phyloP scores from a whole-genome alignment of 1,140 invertebrate genomes.

The Zaprionus kolodkinae region DNA sequence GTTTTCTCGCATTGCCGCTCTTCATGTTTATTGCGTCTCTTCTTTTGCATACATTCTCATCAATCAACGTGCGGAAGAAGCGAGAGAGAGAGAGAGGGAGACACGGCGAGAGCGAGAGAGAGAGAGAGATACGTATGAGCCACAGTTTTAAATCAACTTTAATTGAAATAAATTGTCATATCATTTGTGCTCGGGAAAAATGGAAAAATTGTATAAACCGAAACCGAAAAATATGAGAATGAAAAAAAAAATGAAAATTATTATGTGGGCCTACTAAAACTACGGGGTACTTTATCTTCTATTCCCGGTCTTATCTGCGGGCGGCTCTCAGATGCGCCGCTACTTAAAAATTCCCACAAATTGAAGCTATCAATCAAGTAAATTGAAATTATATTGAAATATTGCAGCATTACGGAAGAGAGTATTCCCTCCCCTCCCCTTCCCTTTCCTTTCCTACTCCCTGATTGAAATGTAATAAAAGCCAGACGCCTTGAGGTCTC shows the following conservation, averaged over 20 bases:
- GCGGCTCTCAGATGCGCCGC: slow-evolving; percentile 21
- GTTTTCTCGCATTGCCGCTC: slow-evolving; percentile 15
- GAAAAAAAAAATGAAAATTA: slow-evolving; percentile 23
- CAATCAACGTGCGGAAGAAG: slow-evolving; percentile 34
- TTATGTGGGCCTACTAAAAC: slow-evolving; percentile 46
- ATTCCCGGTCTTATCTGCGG: slow-evolving; percentile 36
- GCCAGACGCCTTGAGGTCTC: slow-evolving; percentile 30
- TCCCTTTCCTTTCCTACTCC: background rate
- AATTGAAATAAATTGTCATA: slow-evolving; percentile 82
- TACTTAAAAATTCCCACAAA: slow-evolving; percentile 49
- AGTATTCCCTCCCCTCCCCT: slow-evolving; percentile 10
- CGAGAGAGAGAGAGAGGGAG: background rate
- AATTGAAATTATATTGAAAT: slow-evolving; percentile 44
- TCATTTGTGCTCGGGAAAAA: slow-evolving; percentile 60
- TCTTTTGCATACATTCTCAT: slow-evolving; percentile 40
- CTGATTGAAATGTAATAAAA: slow-evolving; percentile 39
- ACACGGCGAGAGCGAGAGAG: slow-evolving; percentile 4
- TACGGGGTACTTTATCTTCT: background rate
- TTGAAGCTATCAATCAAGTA: slow-evolving; percentile 47
- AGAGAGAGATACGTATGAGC: slow-evolving; percentile 5
- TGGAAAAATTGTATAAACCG: slow-evolving; percentile 33
- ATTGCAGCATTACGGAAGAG: slow-evolving; percentile 16
- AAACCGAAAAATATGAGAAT: slow-evolving; percentile 9
- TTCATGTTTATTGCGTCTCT: slow-evolving; percentile 19
- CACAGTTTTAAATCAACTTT: slow-evolving; percentile 79